A percentile compares a stretch with the other conserved stretches of the same genome.
phyloP scores from a whole-genome alignment of 2,113 vertebrate genomes.

The Tichodroma muraria region DNA sequence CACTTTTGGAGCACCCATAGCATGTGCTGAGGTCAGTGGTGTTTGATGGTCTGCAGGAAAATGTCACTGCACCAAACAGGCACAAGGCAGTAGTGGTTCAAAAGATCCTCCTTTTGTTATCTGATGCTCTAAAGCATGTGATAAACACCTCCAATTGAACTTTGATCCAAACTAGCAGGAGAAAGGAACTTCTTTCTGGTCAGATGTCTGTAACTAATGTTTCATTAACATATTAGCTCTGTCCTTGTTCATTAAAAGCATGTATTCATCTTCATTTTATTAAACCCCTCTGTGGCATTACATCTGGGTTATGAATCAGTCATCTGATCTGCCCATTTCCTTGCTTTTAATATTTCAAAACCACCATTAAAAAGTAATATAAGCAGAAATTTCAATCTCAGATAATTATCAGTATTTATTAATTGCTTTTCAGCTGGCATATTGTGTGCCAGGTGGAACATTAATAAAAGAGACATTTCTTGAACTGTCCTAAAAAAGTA shows the following conservation, averaged over 20 bases:
- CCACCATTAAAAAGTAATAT: conserved; percentile 41
- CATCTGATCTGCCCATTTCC: conserved; percentile 35
- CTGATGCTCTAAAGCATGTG: not conserved
- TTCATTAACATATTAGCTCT: not conserved
- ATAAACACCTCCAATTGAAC: not conserved
- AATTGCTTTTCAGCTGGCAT: not conserved
- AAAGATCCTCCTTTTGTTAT: not conserved
- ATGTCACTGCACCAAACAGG: not conserved
- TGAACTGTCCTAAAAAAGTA: not conserved
- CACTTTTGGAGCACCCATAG: not conserved
- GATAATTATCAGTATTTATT: conserved; percentile 36
- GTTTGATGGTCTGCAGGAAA: not conserved
- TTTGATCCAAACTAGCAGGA: not conserved
- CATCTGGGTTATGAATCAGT: not conserved
- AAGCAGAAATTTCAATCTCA: conserved; percentile 5
- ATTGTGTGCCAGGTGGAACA: not conserved
- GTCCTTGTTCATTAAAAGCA: conserved; percentile 11
- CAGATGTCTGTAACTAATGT: not conserved
- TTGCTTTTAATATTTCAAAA: conserved; percentile 55
- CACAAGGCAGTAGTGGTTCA: not conserved
- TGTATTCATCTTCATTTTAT: conserved; percentile 28
- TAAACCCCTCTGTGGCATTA: not conserved
- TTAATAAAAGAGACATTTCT: not conserved
- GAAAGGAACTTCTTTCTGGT: not conserved
- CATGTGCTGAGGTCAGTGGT: not conserved